Evolutionary conservation across 2,113 vertebrate species (phyloP), one percentile per base, ranked within the genome.

Genomic region (Benitochromis conjunctus): DNA sequence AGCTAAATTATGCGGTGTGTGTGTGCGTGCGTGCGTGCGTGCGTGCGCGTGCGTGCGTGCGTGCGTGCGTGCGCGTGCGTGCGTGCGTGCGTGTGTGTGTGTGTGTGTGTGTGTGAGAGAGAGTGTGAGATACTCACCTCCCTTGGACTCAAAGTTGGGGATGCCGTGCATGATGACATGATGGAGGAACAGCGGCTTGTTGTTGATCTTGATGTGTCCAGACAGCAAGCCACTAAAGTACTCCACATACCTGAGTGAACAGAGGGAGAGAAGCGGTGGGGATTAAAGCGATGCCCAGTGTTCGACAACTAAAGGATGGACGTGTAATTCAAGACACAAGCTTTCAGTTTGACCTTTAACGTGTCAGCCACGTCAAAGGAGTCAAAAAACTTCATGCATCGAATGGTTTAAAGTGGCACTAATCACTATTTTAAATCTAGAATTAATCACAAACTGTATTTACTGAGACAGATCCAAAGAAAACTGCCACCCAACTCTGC

Each of bases 141-240:
- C 98, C 97, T 99, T 98, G 0, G 98, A 97, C 94, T 99, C 98
- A 0, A 99, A 99, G 96, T 98, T 98, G 83, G 99, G 99, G 89
- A 99, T 98, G 89, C 98, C 98, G 0, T 99, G 99, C 97, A 99
- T 97, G 96, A 99, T 99, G 95, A 99, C 98, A 0, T 99, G 98
- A 86, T 99, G 99, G 57, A 99, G 96, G 89, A 99, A 99, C 91
- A 99, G 94, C 6, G 99, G 98, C 82, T 99, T 99, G 96, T 99
- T 99, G 97, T 99, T 99, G 97, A 99, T 99, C 95, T 99, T 99
- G 94, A 99, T 99, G 94, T 97, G 96, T 77, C 99, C 99, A 0
- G 98, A 99, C 9, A 99, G 97, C 83, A 99, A 95, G 38, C 98
- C 98, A 0, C 98, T 99, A 97, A 99, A 99, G 92, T 99, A 99